Conservation (phyloP, 2,888 invertebrate genomes). For the Neoscelio sp. region DNA sequence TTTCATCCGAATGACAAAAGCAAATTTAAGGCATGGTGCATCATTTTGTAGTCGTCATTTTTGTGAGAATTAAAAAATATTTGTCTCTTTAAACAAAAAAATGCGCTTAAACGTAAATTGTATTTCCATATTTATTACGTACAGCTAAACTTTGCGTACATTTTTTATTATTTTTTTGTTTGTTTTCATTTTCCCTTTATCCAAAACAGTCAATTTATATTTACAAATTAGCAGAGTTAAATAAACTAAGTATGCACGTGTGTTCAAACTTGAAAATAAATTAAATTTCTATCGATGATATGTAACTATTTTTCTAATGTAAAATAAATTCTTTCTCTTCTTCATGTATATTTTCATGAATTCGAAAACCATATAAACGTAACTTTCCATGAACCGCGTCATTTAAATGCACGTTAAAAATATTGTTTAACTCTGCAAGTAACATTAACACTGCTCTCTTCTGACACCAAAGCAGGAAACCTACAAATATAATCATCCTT, state of each 20-base stretch:
- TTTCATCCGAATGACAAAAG: constrained; percentile 3
- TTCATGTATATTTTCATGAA: background rate
- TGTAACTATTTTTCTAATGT: constrained; percentile 21
- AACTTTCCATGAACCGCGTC: background rate
- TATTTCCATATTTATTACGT: constrained; percentile 3
- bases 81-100: constrained; percentile 8
- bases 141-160: background rate
- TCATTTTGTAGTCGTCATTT: too few relatives aligned
- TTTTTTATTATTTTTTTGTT: too few relatives aligned
- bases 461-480: constrained; percentile 44
- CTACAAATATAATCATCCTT: constrained; percentile 47
- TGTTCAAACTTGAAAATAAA: too few relatives aligned
- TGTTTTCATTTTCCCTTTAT: constrained; percentile 1
- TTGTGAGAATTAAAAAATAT: constrained; percentile 8
- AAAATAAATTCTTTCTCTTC: background rate
- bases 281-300: constrained; percentile 19
- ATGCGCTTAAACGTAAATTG: background rate
- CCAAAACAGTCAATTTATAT: constrained; percentile 26
- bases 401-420: constrained; percentile 26
- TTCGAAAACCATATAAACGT: background rate
- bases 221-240: constrained; percentile 29
- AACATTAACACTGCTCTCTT: constrained; percentile 45
- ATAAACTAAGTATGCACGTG: constrained; percentile 21
- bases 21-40: too few relatives aligned
- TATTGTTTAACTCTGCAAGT: constrained; percentile 17